Evolutionary conservation across 1,140 invertebrate genomes (phyloP).

Genomic region (Semibalanus balanoides): DNA sequence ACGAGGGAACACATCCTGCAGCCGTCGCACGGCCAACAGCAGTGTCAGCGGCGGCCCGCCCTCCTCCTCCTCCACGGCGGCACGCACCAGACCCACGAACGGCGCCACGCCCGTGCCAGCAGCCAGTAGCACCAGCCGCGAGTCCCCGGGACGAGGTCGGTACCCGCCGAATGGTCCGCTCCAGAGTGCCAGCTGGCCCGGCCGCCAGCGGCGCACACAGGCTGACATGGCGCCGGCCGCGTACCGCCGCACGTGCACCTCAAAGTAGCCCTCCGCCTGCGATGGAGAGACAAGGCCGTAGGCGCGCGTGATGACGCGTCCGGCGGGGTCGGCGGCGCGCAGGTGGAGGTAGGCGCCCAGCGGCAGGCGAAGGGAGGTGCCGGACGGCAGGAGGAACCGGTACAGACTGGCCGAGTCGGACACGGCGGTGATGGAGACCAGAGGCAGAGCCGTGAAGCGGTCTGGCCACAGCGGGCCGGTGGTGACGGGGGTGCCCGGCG

Average conservation of each 20-base stretch:
- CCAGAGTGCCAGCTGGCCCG: neutral
- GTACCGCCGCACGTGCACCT: neutral
- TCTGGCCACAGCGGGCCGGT: neutral
- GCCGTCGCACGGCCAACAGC: neutral
- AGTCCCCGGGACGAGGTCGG: neutral
- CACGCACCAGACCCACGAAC: neutral
- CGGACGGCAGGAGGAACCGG: slow-evolving; percentile 3
- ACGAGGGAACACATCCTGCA: slow-evolving; percentile 5
- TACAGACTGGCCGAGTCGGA: neutral
- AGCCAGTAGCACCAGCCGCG: neutral
- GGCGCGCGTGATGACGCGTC: neutral
- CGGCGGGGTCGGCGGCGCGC: neutral
- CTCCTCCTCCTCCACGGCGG: slow-evolving; percentile 1
- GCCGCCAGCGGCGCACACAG: neutral
- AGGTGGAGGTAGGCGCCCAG: neutral
- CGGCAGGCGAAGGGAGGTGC: neutral
- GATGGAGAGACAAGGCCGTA: neutral
- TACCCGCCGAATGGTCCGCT: neutral
- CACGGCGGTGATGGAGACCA: neutral
- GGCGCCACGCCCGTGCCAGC: slow-evolving; percentile 7
- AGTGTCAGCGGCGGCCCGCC: neutral
- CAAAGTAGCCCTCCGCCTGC: neutral
- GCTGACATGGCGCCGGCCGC: neutral
- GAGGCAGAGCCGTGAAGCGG: neutral
- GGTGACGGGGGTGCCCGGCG: neutral